A percentile compares a stretch with the other conserved stretches of the same genome.
Conservation (phyloP, 2,888 invertebrate genomes). For the Xestia c-nigrum region DNA sequence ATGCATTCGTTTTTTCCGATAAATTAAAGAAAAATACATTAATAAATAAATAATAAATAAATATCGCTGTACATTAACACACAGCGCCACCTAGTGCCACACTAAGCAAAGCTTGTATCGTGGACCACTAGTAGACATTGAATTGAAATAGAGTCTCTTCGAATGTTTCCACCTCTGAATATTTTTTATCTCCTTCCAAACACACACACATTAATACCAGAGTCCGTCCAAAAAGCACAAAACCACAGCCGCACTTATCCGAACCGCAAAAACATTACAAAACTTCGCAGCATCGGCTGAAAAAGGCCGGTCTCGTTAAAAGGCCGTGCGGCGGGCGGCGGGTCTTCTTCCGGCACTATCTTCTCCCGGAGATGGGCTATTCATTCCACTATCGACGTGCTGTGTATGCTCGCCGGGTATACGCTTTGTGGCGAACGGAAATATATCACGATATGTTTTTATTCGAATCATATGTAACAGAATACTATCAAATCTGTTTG, state of each 20-base stretch:
- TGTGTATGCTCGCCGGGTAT: conserved; percentile 66
- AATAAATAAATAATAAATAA: too few relatives aligned
- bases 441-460: conserved; percentile 65
- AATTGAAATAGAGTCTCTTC: background rate
- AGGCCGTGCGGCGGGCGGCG: conserved; percentile 73
- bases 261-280: conserved; percentile 60
- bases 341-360: conserved; percentile 80
- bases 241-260: conserved; percentile 60
- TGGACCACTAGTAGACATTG: too few relatives aligned
- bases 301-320: conserved; percentile 78
- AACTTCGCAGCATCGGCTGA: conserved; percentile 66
- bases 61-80: too few relatives aligned
- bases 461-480: conserved; percentile 59
- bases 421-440: conserved; percentile 66
- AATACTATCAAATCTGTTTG: conserved; percentile 50
- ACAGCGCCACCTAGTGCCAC: too few relatives aligned
- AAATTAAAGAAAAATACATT: background rate
- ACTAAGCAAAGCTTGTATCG: too few relatives aligned
- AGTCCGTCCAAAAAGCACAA: conserved; percentile 40
- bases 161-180: background rate
- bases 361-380: conserved; percentile 83
- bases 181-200: background rate
- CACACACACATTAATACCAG: conserved; percentile 25
- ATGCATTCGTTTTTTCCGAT: background rate
- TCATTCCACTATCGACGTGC: conserved; percentile 80